Percentiles rank a stretch among this genome's conserved stretches.
Conservation (phyloP, 2,888 invertebrate species). For the Xanthostigma xanthostigma region DNA sequence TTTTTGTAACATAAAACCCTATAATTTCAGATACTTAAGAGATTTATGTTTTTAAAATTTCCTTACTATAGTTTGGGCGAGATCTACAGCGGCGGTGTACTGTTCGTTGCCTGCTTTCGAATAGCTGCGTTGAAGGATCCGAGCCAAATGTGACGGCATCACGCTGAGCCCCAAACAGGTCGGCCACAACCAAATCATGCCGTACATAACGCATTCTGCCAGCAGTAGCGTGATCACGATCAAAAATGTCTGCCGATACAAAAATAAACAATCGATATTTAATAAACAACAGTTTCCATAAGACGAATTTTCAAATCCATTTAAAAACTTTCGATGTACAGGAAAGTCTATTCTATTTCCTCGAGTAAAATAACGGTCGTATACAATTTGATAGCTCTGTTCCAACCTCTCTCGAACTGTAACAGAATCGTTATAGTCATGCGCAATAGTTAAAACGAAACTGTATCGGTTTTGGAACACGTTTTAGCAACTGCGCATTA, state of each 20-base stretch:
- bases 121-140: conserved; percentile 58
- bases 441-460: no score
- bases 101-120: conserved; percentile 59
- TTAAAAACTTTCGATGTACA: no score
- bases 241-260: conserved; percentile 48
- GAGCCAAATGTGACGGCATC: conserved; percentile 49
- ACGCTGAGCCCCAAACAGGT: conserved; percentile 59
- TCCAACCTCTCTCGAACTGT: no score
- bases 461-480: no score
- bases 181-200: conserved; percentile 59
- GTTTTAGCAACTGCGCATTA: no score
- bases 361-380: no score
- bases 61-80: conserved; percentile 48
- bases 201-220: conserved; percentile 54
- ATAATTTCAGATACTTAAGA: background rate
- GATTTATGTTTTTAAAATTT: background rate
- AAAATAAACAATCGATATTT: conserved; percentile 1
- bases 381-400: no score
- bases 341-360: no score
- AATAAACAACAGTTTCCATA: background rate
- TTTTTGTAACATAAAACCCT: no score
- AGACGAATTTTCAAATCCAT: no score
- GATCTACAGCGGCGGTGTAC: conserved; percentile 67
- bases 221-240: conserved; percentile 49
- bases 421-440: no score